Evolutionary conservation across 2,797 vertebrate species (phyloP), one percentile per base, ranked within the genome.

Genomic region (Rhinatrema bivittatum): DNA sequence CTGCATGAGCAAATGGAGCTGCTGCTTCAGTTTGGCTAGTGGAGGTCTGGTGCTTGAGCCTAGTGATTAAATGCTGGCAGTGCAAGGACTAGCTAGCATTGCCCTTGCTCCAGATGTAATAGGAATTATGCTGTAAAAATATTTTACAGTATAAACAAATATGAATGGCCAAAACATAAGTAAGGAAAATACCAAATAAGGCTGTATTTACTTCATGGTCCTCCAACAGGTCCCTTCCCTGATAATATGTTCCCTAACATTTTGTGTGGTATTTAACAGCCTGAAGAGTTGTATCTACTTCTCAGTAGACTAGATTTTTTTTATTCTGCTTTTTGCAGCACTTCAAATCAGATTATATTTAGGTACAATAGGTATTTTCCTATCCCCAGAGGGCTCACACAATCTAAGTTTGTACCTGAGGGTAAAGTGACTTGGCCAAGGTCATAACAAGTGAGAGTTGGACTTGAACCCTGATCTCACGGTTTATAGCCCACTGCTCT

Each of bases 171-270:
- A 62, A 48, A 35, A 43, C 19, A 7, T 6, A 28, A 36, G 31
- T 33, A 18, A 43, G 32, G 51, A 42, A 56, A 36, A 40, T 30
- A n/a, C 26, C 54, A 36, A 69, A 43, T 51, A 60, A 64, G 45
- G 28, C 6, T 15, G 39, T 26, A 23, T 8, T 27, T 25, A 11
- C 16, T 22, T 59, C 50, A 12, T 45, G 42, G 14, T 37, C 53
- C 18, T 11, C 27, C 25, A 26, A 31, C 46, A 60, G 60, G 9
- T 7, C 31, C 55, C 47, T 46, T 62, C 3, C 4, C 6, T 15
- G 46, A 19, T 29, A 39, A 17, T n/a, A n/a, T 10, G 45, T 54
- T 32, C 23, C 19, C 37, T 41, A 21, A 27, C 48, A 50, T 42
- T 60, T 67, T 1, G 40, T 53, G 32, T 43, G 20, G n/a, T 21